Evolutionary conservation across 2,113 vertebrate genomes (phyloP), one percentile per base, ranked within the genome.

Genomic region (Stomatorhinus ivindoensis): DNA sequence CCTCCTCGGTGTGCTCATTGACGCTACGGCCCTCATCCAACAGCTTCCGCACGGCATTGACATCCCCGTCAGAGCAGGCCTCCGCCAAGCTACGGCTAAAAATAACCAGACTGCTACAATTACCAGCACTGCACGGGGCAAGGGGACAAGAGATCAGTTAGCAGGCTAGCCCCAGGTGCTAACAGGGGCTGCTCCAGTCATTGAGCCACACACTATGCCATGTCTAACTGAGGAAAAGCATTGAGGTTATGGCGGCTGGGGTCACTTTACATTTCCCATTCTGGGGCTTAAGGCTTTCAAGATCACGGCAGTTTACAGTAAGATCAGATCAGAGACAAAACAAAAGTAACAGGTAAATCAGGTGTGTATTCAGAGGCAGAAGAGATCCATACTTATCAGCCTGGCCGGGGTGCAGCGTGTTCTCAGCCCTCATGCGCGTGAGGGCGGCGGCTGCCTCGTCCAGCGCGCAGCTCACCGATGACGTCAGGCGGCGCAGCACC

Each of bases 61-160:
- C 98, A 93, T 99, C 98, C 86, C 98, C 98, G 92, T 99, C 98
- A 0, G 98, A 99, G 95, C 98, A 99, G 50, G 98, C 98, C 94
- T 99, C 98, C 88, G 98, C 98, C 95, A 99, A 95, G 95, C 98
- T 99, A 95, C 98, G 98, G 96, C 98, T 99, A 94, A 92, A 97
- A 97, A 96, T 96, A 96, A 96, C 95, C 96, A 96, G 93, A 96
- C 95, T 96, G 95, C 96, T 96, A 95, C 95, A 96, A 96, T 96
- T 96, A 96, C 95, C 94, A 95, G 94, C 92, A 95, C 94, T 96
- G 95, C 95, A 95, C 95, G 95, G 94, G 95, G 92, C 91, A 93
- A 89, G 91, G 93, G 90, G 76, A 24, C 27, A 3, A 11, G 58
- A 65, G 61, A 65, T 11, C n/a, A 65, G 61, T n/a, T 65, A 15